Conservation (phyloP, 2,888 invertebrate genomes). For the Bellardia bayeri region DNA sequence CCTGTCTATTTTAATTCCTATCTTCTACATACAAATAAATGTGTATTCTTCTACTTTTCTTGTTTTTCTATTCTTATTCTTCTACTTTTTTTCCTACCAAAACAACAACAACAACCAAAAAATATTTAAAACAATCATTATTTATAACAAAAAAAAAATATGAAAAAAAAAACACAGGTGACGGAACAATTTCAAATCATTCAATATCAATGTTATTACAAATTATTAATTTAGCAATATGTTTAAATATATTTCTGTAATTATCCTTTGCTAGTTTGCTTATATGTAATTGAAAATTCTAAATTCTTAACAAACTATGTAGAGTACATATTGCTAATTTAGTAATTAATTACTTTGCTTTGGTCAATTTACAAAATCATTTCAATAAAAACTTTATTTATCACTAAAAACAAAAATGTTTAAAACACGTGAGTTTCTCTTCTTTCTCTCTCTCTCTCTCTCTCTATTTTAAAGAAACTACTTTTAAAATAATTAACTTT, state of each 20-base stretch:
- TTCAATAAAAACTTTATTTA: constrained; percentile 57
- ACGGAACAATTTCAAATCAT: constrained; percentile 82
- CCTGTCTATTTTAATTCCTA: constrained; percentile 62
- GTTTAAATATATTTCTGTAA: constrained; percentile 50
- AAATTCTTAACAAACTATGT: constrained; percentile 15
- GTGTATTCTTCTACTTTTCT: constrained; percentile 70
- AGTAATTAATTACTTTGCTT: constrained; percentile 32
- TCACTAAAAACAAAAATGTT: constrained; percentile 66
- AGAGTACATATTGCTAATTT: constrained; percentile 64
- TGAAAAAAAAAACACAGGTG: constrained; percentile 79
- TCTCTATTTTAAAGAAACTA: constrained; percentile 54
- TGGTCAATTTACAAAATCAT: constrained; percentile 54
- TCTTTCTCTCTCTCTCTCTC: constrained; percentile 32
- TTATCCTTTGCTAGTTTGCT: background rate
- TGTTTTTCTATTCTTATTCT: constrained; percentile 68
- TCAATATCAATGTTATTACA: constrained; percentile 82
- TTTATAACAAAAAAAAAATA: constrained; percentile 39
- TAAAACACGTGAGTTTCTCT: constrained; percentile 70
- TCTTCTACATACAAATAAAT: constrained; percentile 68
- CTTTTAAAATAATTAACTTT: constrained; percentile 41
- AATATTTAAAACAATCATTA: constrained; percentile 58
- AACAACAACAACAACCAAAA: constrained; percentile 54
- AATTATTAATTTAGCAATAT: constrained; percentile 83
- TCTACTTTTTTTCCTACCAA: constrained; percentile 67
- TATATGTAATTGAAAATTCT: background rate